phyloP scores from a whole-genome alignment of 1,140 invertebrate species.

The Brachionus angularis region DNA sequence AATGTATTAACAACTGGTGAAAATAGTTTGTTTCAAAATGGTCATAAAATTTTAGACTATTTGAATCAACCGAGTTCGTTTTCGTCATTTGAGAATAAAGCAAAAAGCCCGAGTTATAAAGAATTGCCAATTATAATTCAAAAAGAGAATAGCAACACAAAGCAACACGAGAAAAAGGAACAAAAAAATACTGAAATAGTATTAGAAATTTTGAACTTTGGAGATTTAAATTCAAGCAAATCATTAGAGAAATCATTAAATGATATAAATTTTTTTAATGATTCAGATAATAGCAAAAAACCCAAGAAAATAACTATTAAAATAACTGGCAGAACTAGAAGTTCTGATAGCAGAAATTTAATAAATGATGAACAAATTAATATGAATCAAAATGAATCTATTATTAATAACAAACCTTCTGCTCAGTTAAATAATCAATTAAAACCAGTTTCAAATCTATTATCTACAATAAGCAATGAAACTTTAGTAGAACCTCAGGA shows the following conservation, averaged over 20 bases:
- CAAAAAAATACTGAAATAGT: slow-evolving; percentile 21
- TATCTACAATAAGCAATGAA: too few species aligned
- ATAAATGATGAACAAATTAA: background rate
- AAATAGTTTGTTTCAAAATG: background rate
- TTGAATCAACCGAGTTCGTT: background rate
- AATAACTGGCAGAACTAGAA: slow-evolving; percentile 32
- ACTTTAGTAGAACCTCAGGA: too few species aligned
- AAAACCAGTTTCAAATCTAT: too few species aligned
- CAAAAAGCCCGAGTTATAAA: background rate
- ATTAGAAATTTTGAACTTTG: slow-evolving; percentile 35
- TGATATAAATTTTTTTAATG: too few species aligned
- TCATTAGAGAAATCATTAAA: too few species aligned
- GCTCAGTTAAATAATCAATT: too few species aligned
- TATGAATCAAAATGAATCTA: background rate
- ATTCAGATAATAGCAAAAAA: background rate
- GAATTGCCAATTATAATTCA: slow-evolving; percentile 12
- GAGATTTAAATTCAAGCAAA: background rate
- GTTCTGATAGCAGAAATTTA: background rate
- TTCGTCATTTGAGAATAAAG: background rate
- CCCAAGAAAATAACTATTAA: slow-evolving; percentile 28
- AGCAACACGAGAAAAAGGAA: background rate
- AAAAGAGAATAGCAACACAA: background rate
- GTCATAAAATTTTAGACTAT: background rate
- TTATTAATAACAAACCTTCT: too few species aligned
- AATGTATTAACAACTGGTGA: background rate